A percentile compares a stretch with the other conserved stretches of the same genome.
These are phyloP conservation scores for Scolopax bukidnonensis DNA, from an alignment of 2,797 vertebrate genomes.

Conservation along the genomic window DNA sequence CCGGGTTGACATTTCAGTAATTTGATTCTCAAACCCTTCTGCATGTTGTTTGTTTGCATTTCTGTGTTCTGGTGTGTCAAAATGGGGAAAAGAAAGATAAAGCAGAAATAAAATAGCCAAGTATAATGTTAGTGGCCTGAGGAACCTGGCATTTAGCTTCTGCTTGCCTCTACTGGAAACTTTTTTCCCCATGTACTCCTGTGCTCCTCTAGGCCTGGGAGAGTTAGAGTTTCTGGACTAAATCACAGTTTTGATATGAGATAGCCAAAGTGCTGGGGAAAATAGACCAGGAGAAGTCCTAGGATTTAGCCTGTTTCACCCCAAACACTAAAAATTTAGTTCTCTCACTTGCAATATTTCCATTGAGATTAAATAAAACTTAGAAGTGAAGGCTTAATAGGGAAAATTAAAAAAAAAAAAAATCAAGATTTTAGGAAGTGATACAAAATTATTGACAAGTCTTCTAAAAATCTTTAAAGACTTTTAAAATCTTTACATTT, in stretches of 20 bases:
- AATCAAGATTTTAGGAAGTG: neutral
- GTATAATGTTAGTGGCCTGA: neutral
- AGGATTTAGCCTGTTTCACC: neutral
- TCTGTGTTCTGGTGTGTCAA: rapidly evolving
- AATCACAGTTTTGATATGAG: neutral
- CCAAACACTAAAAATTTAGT: neutral
- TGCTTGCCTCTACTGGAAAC: neutral
- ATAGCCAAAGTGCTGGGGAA: neutral
- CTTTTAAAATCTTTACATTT: too few species aligned
- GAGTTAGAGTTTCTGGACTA: neutral
- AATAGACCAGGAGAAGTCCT: too few species aligned
- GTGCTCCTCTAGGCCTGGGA: rapidly evolving
- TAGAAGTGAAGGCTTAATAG: neutral
- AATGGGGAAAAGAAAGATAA: neutral
- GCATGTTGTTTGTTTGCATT: neutral
- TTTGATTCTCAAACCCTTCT: neutral
- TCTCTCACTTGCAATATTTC: neutral
- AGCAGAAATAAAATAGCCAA: neutral
- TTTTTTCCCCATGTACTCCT: neutral
- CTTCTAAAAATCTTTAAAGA: neutral
- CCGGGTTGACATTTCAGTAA: neutral
- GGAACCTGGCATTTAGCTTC: neutral
- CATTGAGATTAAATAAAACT: neutral
- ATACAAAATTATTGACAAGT: neutral
- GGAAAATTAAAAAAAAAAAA: rapidly evolving